Conservation (phyloP, 1,140 invertebrate genomes). For the Octopus bimaculoides region DNA sequence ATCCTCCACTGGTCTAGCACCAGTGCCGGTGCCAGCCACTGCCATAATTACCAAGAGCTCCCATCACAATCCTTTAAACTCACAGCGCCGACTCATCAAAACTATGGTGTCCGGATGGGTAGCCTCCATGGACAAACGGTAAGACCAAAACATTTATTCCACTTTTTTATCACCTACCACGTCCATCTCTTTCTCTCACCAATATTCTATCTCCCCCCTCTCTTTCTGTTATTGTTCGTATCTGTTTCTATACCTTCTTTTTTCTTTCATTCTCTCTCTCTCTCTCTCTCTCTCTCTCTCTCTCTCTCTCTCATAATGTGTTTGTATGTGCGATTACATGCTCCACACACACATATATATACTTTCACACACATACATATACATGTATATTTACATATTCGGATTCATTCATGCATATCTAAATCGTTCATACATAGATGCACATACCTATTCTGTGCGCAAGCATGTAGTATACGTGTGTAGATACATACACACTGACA, state of each 20-base stretch:
- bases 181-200: background rate
- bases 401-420: background rate
- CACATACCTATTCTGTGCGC: too few species aligned
- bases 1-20: background rate
- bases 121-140: background rate
- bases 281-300: background rate
- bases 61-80: background rate
- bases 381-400: background rate
- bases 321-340: background rate
- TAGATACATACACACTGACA: too few species aligned
- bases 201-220: background rate
- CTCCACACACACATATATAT: background rate
- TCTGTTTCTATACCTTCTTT: background rate
- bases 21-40: too few species aligned
- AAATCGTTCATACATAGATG: too few species aligned
- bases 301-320: background rate
- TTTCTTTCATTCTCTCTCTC: background rate
- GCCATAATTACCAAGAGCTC: background rate
- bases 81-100: background rate
- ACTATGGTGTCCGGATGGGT: background rate
- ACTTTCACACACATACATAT: background rate
- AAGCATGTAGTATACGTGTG: too few species aligned
- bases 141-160: background rate
- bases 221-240: background rate
- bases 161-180: too few species aligned